Conservation (phyloP, 2,888 invertebrate genomes). For the Encarsia formosa region DNA sequence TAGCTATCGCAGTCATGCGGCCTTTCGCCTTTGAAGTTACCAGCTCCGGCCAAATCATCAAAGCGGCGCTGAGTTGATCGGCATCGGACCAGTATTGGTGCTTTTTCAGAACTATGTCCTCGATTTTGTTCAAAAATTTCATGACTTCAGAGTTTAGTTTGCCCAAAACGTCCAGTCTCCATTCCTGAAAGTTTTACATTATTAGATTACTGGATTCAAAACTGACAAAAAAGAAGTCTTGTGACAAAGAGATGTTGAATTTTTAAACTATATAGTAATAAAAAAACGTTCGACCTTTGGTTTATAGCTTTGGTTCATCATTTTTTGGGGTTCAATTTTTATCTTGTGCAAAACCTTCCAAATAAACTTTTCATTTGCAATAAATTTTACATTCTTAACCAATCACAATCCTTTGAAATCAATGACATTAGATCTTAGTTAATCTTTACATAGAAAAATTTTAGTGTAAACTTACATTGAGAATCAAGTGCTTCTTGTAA, state of each 20-base stretch:
- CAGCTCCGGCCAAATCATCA: background rate
- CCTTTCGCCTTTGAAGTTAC: constrained; percentile 6
- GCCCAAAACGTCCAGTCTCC: constrained; percentile 55
- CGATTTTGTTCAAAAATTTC: constrained; percentile 55
- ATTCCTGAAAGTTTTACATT: constrained; percentile 49
- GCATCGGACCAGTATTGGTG: constrained; percentile 29
- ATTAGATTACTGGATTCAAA: no score
- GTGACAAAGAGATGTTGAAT: background rate
- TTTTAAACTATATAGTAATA: no score
- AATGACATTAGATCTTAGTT: no score
- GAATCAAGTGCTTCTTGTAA: no score
- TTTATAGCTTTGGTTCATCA: background rate
- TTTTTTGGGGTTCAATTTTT: background rate
- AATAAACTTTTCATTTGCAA: no score
- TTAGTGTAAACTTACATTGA: no score
- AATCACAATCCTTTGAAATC: no score
- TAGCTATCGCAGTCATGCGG: background rate
- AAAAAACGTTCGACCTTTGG: no score
- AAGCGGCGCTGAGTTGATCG: constrained; percentile 1
- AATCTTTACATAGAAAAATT: no score
- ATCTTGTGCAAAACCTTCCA: no score
- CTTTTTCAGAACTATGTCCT: constrained; percentile 35
- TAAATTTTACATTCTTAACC: no score
- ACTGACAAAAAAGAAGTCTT: background rate
- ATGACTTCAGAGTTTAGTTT: constrained; percentile 46